Evolutionary conservation across 2,113 vertebrate genomes (phyloP).

Genomic region (Isurus oxyrinchus): DNA sequence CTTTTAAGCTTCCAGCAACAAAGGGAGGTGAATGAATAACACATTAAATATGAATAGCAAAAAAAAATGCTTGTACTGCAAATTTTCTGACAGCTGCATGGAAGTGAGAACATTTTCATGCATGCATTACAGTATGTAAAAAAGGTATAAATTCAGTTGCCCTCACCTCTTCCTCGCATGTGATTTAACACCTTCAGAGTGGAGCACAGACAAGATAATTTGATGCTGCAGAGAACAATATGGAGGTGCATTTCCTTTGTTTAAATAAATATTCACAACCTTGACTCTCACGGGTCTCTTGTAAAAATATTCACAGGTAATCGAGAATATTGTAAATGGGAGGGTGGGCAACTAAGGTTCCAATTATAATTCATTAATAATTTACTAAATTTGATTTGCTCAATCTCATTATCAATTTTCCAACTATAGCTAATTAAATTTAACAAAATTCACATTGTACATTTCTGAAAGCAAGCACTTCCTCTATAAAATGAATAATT

Average conservation of each 20-base stretch:
- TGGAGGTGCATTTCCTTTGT: not conserved
- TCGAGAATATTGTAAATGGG: not conserved
- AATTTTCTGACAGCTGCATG: not conserved
- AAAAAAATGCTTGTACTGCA: not conserved
- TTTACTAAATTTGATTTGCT: not conserved
- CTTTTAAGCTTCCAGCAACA: not conserved
- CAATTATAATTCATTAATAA: not conserved
- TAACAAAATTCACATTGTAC: not conserved
- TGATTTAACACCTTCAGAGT: not conserved
- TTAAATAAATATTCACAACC: not conserved
- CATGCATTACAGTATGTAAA: not conserved
- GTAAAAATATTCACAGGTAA: not conserved
- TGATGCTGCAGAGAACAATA: not conserved
- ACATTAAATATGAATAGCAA: not conserved
- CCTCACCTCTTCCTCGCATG: not conserved
- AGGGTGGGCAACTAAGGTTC: not conserved
- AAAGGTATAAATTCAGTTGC: not conserved
- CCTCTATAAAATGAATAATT: not conserved
- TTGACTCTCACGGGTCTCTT: not conserved
- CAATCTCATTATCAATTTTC: not conserved
- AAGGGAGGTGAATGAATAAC: not conserved
- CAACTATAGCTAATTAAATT: not conserved
- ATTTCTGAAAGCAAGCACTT: not conserved
- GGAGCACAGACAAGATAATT: not conserved
- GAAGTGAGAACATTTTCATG: not conserved